phyloP scores from a whole-genome alignment of 2,797 vertebrate species.

The Cyclopterus lumpus region DNA sequence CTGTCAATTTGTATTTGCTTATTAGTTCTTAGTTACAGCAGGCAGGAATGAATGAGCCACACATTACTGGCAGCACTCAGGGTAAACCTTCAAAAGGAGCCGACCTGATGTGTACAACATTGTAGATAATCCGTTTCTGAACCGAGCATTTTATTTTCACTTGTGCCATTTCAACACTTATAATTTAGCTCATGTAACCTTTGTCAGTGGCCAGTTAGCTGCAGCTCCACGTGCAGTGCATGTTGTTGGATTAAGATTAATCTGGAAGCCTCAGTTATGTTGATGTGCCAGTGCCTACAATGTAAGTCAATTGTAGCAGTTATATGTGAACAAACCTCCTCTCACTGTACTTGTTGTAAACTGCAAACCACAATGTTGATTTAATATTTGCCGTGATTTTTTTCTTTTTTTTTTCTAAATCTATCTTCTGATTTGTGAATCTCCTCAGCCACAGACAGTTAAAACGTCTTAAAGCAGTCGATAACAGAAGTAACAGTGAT shows the following conservation, averaged over 20 bases:
- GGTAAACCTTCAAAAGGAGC: slow-evolving; percentile 67
- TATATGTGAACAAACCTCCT: slow-evolving; percentile 52
- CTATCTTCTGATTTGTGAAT: slow-evolving; percentile 9
- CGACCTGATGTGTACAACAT: slow-evolving; percentile 67
- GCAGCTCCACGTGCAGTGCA: slow-evolving; percentile 50
- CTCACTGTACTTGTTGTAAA: slow-evolving; percentile 20
- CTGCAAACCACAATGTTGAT: slow-evolving; percentile 40
- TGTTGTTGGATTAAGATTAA: slow-evolving; percentile 23
- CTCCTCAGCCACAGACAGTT: slow-evolving; percentile 9
- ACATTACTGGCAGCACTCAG: slow-evolving; percentile 60
- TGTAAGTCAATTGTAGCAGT: slow-evolving; percentile 67
- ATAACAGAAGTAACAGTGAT: slow-evolving; percentile 1
- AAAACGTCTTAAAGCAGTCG: neutral
- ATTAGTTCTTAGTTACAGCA: slow-evolving; percentile 36
- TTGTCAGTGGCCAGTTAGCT: slow-evolving; percentile 38
- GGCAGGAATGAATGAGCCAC: slow-evolving; percentile 51
- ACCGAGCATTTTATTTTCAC: slow-evolving; percentile 51
- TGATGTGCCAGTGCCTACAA: slow-evolving; percentile 70
- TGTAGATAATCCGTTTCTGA: slow-evolving; percentile 56
- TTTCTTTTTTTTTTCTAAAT: slow-evolving; percentile 9
- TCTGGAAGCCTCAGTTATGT: slow-evolving; percentile 31
- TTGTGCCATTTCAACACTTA: slow-evolving; percentile 68
- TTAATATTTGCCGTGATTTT: neutral
- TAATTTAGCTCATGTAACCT: neutral
- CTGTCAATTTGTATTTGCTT: slow-evolving; percentile 46